A percentile compares a stretch with the other conserved stretches of the same genome.
Conservation (phyloP, 35 echinoderm and acorn worm species). For the Heliocidaris erythrogramma region DNA sequence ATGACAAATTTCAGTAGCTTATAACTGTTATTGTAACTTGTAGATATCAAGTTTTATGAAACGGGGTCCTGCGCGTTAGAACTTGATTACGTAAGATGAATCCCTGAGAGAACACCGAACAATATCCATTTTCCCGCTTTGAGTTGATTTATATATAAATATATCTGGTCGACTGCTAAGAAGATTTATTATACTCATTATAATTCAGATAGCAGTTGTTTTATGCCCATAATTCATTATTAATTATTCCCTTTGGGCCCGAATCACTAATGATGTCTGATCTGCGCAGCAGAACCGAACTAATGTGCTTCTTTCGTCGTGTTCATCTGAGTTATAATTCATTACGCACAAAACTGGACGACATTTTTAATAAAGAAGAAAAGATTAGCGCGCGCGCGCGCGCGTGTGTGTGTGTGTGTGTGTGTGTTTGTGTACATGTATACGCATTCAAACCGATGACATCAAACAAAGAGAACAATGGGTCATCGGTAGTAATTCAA, state of each 20-base stretch:
- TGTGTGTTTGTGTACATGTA: no score
- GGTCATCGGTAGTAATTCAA: no score
- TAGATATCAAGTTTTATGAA: neutral
- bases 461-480: no score
- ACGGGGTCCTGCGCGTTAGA: neutral
- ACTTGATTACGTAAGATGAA: neutral
- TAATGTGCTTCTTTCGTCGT: neutral
- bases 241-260: constrained; percentile 10
- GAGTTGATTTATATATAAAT: neutral
- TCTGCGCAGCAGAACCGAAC: neutral
- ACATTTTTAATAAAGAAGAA: neutral
- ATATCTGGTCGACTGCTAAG: neutral
- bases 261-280: neutral
- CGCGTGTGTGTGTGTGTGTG: no score
- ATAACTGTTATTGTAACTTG: neutral
- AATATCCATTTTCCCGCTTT: neutral
- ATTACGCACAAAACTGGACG: neutral
- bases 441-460: no score
- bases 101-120: neutral
- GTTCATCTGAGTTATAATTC: neutral
- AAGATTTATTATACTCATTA: neutral
- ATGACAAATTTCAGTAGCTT: neutral
- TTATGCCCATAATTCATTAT: neutral
- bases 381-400: no score
- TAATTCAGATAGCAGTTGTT: neutral